Percentiles rank a stretch among this genome's conserved stretches.
phyloP scores from a whole-genome alignment of 2,113 vertebrate species.

The Seriola rivoliana region DNA sequence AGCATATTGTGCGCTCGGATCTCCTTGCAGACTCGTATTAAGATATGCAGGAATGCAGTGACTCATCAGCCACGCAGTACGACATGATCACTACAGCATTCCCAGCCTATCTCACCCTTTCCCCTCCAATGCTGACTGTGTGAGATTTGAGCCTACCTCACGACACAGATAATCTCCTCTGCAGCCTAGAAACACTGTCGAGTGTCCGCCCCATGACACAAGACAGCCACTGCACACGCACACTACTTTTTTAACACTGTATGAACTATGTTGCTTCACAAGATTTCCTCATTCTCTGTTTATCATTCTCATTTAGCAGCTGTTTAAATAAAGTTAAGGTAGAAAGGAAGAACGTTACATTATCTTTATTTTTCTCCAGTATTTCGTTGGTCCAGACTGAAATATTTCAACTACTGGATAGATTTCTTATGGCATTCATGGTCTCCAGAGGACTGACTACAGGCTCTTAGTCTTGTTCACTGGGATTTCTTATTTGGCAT shows the following conservation, averaged over 20 bases:
- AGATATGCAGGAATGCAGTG: slow-evolving; percentile 44
- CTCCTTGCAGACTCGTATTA: slow-evolving; percentile 41
- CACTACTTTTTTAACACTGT: neutral
- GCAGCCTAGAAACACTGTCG: slow-evolving; percentile 23
- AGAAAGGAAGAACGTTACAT: neutral
- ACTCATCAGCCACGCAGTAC: slow-evolving; percentile 23
- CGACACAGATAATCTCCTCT: slow-evolving; percentile 63
- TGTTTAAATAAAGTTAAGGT: neutral
- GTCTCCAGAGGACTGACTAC: neutral
- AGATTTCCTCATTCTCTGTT: neutral
- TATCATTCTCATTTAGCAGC: neutral
- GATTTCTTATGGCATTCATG: neutral
- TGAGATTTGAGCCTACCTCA: slow-evolving; percentile 65
- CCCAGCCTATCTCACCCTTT: slow-evolving; percentile 19
- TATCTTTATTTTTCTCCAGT: neutral
- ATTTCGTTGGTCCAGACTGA: neutral
- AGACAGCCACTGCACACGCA: neutral
- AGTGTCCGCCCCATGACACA: slow-evolving; percentile 17
- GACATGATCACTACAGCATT: slow-evolving; percentile 37
- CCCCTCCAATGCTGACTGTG: slow-evolving; percentile 71
- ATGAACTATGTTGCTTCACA: neutral
- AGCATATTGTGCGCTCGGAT: neutral
- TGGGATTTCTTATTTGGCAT: neutral
- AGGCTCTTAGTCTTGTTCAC: neutral
- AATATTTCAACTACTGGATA: slow-evolving; percentile 1